These are phyloP conservation scores for Narcine bancroftii DNA, from an alignment of 2,113 vertebrate genomes.

Conservation along the genomic window DNA sequence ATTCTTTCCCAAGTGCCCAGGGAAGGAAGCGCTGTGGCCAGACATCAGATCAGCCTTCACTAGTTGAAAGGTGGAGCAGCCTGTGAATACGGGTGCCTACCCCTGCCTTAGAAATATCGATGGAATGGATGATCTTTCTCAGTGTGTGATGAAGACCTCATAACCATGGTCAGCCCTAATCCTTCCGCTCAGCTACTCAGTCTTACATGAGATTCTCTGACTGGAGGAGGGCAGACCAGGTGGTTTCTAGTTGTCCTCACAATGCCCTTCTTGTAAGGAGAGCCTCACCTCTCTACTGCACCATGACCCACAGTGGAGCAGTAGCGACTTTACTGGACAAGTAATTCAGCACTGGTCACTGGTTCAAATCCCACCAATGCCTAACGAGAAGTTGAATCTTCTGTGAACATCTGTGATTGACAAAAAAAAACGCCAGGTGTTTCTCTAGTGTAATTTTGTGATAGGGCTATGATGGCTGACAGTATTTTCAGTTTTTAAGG, in stretches of 20 bases:
- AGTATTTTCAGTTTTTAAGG: too few species aligned
- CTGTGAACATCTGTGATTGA: not conserved
- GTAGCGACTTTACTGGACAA: not conserved
- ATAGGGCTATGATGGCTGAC: too few species aligned
- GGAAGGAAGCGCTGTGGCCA: too few species aligned
- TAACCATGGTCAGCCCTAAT: not conserved
- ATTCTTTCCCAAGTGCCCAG: too few species aligned
- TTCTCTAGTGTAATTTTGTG: not conserved
- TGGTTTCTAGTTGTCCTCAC: not conserved
- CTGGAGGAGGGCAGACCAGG: not conserved
- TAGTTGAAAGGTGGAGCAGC: too few species aligned
- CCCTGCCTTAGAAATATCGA: too few species aligned
- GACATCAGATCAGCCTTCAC: too few species aligned
- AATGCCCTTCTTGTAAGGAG: not conserved
- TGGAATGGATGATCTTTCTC: not conserved
- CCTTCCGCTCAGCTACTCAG: too few species aligned
- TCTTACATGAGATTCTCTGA: not conserved
- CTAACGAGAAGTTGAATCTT: not conserved
- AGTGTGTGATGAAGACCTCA: not conserved
- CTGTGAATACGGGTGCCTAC: too few species aligned
- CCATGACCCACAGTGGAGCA: not conserved
- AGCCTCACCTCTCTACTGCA: not conserved
- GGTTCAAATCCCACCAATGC: not conserved
- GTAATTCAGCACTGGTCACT: not conserved
- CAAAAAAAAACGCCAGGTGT: too few species aligned